These are phyloP conservation scores for Rhingia campestris DNA, from an alignment of 2,888 invertebrate genomes.

Conservation along the genomic window DNA sequence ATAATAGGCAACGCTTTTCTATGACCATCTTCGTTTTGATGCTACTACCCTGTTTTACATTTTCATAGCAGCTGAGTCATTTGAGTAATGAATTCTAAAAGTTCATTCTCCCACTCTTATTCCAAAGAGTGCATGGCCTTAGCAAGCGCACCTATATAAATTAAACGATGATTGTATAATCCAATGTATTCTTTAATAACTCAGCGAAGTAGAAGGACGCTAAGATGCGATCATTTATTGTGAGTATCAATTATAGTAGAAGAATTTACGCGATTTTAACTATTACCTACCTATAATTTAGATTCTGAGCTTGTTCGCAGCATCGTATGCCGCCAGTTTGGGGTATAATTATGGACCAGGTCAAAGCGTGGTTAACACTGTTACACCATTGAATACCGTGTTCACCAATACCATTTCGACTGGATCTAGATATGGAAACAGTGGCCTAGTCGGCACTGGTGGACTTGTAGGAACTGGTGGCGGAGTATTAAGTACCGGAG, in stretches of 20 bases:
- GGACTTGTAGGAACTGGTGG: not conserved
- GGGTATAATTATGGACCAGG: slow-evolving; percentile 8
- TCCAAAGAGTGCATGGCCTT: not conserved
- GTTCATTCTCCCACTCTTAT: not conserved
- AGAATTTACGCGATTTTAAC: not conserved
- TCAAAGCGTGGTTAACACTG: too few relatives aligned
- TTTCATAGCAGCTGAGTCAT: not conserved
- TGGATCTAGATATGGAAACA: not conserved
- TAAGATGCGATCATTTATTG: slow-evolving; percentile 50
- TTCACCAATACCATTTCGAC: not conserved
- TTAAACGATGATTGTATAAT: slow-evolving; percentile 11
- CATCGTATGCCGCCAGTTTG: slow-evolving; percentile 26
- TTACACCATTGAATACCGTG: not conserved
- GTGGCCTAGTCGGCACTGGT: not conserved
- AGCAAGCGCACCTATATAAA: slow-evolving; percentile 46
- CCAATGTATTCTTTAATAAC: slow-evolving; percentile 32
- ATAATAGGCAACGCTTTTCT: not conserved
- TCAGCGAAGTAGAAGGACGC: slow-evolving; percentile 23
- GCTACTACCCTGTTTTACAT: not conserved
- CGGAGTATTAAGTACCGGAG: not conserved
- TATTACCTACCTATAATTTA: slow-evolving; percentile 14
- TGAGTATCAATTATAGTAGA: slow-evolving; percentile 20
- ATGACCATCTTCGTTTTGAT: not conserved
- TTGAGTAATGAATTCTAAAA: slow-evolving; percentile 6
- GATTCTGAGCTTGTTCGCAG: slow-evolving; percentile 34